Evolutionary conservation across 2,888 invertebrate species (phyloP).

Genomic region (Ornithoptera alexandrae): DNA sequence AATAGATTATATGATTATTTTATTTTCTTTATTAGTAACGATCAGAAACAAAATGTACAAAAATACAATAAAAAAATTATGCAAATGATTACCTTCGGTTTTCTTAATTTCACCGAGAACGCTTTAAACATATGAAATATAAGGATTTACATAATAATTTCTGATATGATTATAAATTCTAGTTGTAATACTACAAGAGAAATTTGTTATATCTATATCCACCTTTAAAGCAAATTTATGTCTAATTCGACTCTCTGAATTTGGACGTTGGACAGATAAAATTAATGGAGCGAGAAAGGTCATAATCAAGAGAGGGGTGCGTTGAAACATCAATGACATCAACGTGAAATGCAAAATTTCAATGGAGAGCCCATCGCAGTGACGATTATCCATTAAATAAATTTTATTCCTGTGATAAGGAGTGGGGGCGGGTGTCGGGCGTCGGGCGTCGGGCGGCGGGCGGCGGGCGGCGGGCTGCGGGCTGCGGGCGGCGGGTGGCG

Average conservation of each 20-base stretch:
- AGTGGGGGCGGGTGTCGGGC: slow-evolving; percentile 59
- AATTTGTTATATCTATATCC: too few species aligned
- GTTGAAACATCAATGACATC: slow-evolving; percentile 34
- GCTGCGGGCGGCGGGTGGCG: slow-evolving; percentile 62
- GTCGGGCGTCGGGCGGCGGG: slow-evolving; percentile 62
- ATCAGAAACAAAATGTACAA: too few species aligned
- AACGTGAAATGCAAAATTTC: slow-evolving; percentile 64
- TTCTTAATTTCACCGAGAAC: too few species aligned
- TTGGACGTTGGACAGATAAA: background rate
- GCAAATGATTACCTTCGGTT: too few species aligned
- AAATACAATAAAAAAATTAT: too few species aligned
- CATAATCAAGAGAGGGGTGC: background rate
- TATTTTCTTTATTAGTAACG: too few species aligned
- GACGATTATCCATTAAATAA: slow-evolving; percentile 75
- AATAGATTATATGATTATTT: background rate
- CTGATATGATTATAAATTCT: too few species aligned
- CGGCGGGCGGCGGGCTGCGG: slow-evolving; percentile 64
- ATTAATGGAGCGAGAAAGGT: background rate
- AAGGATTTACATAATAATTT: too few species aligned
- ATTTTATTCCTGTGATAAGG: slow-evolving; percentile 76
- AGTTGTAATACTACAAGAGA: too few species aligned
- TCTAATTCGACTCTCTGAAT: too few species aligned
- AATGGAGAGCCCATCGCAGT: slow-evolving; percentile 64
- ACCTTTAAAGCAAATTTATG: too few species aligned
- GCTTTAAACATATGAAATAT: too few species aligned